Evolutionary conservation across 2,797 vertebrate genomes (phyloP).

Genomic region (Lutjanus campechanus): DNA sequence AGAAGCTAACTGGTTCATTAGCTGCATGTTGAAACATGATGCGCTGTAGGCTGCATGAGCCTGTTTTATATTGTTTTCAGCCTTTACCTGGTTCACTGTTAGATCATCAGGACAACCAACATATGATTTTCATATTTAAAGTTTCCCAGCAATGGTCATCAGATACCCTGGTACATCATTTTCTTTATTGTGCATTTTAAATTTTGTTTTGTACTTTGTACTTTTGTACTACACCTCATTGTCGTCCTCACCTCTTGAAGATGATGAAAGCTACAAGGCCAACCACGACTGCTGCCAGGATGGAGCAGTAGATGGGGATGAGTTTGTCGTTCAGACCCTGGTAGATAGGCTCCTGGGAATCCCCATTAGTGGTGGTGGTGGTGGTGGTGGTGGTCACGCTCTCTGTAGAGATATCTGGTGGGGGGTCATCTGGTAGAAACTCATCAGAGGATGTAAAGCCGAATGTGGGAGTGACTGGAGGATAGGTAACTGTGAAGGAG

Average conservation of each 20-base stretch:
- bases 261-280: conserved; percentile 95
- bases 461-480: not conserved
- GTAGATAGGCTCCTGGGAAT: conserved; percentile 83
- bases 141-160: not conserved
- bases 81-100: too few relatives aligned
- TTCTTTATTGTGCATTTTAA: not conserved
- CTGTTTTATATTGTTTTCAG: too few relatives aligned
- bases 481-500: conserved; percentile 54
- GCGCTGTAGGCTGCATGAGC: too few relatives aligned
- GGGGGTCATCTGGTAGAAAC: not conserved
- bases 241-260: conserved; percentile 91
- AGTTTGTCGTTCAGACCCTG: conserved; percentile 89
- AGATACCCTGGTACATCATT: not conserved
- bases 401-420: conserved; percentile 59
- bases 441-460: not conserved
- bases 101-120: too few relatives aligned
- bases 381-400: conserved; percentile 42
- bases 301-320: conserved; percentile 97
- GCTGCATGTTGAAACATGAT: too few relatives aligned
- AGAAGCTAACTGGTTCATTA: too few relatives aligned
- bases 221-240: not conserved
- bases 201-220: too few relatives aligned
- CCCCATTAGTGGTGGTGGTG: conserved; percentile 71
- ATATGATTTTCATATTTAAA: too few relatives aligned
- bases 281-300: conserved; percentile 94